phyloP scores from a whole-genome alignment of 2,113 vertebrate species.

The Xenopus borealis region DNA sequence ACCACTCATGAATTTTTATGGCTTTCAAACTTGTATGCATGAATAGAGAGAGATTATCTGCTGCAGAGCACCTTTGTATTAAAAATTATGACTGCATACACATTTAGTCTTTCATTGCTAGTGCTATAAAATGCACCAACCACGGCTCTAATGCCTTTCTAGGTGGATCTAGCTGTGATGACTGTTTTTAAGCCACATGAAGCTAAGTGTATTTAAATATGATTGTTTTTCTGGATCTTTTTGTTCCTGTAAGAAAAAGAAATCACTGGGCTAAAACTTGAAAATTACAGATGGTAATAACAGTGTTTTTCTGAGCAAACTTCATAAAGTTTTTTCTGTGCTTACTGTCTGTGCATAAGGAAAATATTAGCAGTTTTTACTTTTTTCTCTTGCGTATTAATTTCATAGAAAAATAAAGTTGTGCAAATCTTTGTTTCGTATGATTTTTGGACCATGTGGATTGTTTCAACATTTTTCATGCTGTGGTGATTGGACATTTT shows the following conservation, averaged over 20 bases:
- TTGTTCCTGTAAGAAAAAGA: constrained; percentile 30
- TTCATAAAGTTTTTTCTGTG: constrained; percentile 8
- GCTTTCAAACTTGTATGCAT: constrained; percentile 23
- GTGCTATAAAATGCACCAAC: constrained; percentile 31
- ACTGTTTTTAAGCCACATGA: constrained; percentile 42
- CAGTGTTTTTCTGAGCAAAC: constrained; percentile 13
- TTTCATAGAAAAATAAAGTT: too few relatives aligned
- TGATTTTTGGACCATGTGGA: too few relatives aligned
- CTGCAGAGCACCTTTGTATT: constrained; percentile 45
- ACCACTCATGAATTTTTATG: constrained; percentile 35
- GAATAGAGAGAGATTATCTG: constrained; percentile 43
- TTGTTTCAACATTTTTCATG: too few relatives aligned
- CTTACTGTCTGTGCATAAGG: background rate
- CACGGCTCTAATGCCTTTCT: constrained; percentile 35
- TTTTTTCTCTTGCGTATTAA: too few relatives aligned
- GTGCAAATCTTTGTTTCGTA: too few relatives aligned
- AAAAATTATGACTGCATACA: constrained; percentile 43
- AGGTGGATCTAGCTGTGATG: constrained; percentile 36
- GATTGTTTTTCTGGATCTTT: constrained; percentile 33
- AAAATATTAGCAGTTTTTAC: too few relatives aligned
- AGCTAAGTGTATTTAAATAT: constrained; percentile 46
- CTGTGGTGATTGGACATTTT: too few relatives aligned
- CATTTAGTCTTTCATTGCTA: constrained; percentile 27
- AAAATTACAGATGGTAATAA: constrained; percentile 25
- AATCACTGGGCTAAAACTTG: constrained; percentile 21